Evolutionary conservation across 2,797 vertebrate species (phyloP).

Genomic region (Hypotaenidia okinawae): DNA sequence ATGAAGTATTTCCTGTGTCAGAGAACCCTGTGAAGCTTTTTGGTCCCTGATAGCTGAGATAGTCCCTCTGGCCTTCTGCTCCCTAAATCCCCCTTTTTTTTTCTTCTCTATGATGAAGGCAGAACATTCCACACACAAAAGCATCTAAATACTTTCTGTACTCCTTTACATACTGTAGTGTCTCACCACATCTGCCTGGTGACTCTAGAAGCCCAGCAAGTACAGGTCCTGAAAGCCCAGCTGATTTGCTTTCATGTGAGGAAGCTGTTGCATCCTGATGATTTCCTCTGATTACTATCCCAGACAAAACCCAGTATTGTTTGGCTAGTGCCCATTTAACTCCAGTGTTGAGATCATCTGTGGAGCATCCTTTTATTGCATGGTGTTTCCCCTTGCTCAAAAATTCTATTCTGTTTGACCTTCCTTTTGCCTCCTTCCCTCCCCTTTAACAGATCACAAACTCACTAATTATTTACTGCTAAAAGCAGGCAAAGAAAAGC

Average conservation of each 20-base stretch:
- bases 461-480: neutral
- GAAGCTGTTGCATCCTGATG: neutral
- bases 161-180: too few relatives aligned
- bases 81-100: accelerated
- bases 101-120: neutral
- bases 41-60: neutral
- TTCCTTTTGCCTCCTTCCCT: neutral
- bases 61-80: neutral
- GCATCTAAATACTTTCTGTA: neutral
- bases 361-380: neutral
- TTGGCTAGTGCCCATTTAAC: neutral
- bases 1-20: neutral
- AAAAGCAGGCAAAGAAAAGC: neutral
- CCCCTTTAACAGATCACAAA: neutral
- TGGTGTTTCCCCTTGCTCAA: neutral
- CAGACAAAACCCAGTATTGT: neutral
- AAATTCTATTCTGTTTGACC: neutral
- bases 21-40: neutral
- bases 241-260: neutral
- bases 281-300: neutral
- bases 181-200: neutral
- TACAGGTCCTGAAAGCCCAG: neutral
- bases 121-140: neutral
- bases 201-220: neutral
- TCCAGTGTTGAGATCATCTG: neutral